Evolutionary conservation across 2,797 vertebrate genomes (phyloP).

Genomic region (Tympanoctomys barrerae): DNA sequence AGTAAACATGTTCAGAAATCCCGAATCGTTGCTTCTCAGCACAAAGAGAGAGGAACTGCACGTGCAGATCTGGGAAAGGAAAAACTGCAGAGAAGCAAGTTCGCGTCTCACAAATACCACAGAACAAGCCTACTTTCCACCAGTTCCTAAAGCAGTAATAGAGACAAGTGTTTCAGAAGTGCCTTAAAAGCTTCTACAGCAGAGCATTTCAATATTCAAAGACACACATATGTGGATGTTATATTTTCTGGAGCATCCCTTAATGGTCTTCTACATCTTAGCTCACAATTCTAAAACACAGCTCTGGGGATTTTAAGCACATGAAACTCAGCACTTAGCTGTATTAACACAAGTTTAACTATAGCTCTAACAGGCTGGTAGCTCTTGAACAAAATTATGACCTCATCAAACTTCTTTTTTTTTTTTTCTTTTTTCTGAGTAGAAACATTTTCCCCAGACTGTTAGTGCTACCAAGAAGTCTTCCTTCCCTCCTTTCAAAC

Average conservation of each 20-base stretch:
- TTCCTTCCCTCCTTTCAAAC: neutral
- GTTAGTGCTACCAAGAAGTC: neutral
- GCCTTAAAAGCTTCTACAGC: slow-evolving; percentile 6
- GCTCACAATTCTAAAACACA: slow-evolving; percentile 7
- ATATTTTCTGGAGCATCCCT: slow-evolving; percentile 44
- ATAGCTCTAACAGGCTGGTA: slow-evolving; percentile 24
- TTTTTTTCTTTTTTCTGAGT: neutral
- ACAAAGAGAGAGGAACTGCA: neutral
- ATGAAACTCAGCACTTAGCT: slow-evolving; percentile 53
- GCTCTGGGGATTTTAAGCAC: neutral
- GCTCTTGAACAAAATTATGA: slow-evolving; percentile 19
- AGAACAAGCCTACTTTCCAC: slow-evolving; percentile 35
- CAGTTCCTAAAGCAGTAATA: slow-evolving; percentile 42
- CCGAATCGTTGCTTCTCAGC: slow-evolving; percentile 70
- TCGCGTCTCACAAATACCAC: slow-evolving; percentile 28
- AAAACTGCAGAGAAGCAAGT: slow-evolving; percentile 29
- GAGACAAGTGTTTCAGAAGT: slow-evolving; percentile 5
- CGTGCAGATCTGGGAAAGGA: neutral
- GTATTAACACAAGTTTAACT: slow-evolving; percentile 57
- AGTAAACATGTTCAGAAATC: slow-evolving; percentile 78
- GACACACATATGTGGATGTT: neutral
- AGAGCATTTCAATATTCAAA: slow-evolving; percentile 46
- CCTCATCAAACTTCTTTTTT: neutral
- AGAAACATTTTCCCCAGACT: slow-evolving; percentile 18
- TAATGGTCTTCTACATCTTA: slow-evolving; percentile 21